Evolutionary conservation across 2,888 invertebrate species (phyloP).

Genomic region (Drosophila maculinotata): DNA sequence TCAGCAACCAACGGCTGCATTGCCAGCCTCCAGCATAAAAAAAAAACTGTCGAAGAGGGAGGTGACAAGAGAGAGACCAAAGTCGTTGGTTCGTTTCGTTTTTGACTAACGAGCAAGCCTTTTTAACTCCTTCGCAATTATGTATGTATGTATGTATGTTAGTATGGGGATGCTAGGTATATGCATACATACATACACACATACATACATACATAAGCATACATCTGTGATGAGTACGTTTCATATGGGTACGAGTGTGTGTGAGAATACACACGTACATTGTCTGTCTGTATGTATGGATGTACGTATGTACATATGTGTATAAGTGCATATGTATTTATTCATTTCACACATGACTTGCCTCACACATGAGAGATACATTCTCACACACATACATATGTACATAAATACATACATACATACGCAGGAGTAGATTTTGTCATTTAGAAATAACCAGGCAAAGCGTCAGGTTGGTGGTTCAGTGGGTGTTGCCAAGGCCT

Average conservation of each 20-base stretch:
- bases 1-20: constrained; percentile 38
- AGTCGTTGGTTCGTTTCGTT: constrained; percentile 31
- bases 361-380: constrained; percentile 4
- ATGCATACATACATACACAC: not conserved
- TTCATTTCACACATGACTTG: constrained; percentile 14
- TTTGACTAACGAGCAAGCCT: constrained; percentile 70
- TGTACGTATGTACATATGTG: not conserved
- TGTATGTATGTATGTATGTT: constrained; percentile 23
- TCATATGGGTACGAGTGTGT: constrained; percentile 5
- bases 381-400: not conserved
- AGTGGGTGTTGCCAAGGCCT: constrained; percentile 3
- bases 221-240: constrained; percentile 10
- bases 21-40: constrained; percentile 51
- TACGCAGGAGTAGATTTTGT: constrained; percentile 37
- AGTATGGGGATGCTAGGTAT: constrained; percentile 1
- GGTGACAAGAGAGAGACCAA: constrained; percentile 16
- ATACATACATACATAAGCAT: constrained; percentile 7
- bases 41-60: constrained; percentile 5
- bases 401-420: constrained; percentile 2
- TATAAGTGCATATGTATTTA: constrained; percentile 1
- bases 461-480: constrained; percentile 7
- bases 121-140: constrained; percentile 73
- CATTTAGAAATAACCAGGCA: constrained; percentile 46
- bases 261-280: not conserved
- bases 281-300: not conserved